A percentile compares a stretch with the other conserved stretches of the same genome.
phyloP scores from a whole-genome alignment of 2,888 invertebrate species.

The Drosophila borealis region DNA sequence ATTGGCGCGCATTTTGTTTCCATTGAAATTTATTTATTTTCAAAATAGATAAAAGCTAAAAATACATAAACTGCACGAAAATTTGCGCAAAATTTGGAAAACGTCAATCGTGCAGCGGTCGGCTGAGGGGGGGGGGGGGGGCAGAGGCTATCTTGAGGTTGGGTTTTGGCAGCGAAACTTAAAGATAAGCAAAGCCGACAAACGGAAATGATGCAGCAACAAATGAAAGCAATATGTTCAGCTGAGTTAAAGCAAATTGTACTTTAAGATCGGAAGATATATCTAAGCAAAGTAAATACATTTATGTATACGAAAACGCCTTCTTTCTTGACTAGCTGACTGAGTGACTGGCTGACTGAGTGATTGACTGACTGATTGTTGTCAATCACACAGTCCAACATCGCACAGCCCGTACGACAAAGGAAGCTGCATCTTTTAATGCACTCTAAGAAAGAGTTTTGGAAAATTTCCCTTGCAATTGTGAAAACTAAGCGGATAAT shows the following conservation, averaged over 20 bases:
- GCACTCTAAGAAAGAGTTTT: no score
- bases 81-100: constrained; percentile 44
- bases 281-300: constrained; percentile 26
- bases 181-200: constrained; percentile 32
- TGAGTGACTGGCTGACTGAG: no score
- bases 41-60: constrained; percentile 60
- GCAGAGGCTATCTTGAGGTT: constrained; percentile 6
- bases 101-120: constrained; percentile 43
- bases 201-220: constrained; percentile 65
- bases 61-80: constrained; percentile 41
- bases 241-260: constrained; percentile 2
- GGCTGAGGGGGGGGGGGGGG: neutral
- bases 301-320: constrained; percentile 1
- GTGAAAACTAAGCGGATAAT: no score
- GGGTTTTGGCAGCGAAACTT: constrained; percentile 52
- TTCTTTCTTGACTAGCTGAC: no score
- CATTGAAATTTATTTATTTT: constrained; percentile 61
- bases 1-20: constrained; percentile 47
- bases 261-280: neutral
- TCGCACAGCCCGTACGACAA: no score
- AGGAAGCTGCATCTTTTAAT: no score
- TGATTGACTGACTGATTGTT: no score
- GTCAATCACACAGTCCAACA: no score
- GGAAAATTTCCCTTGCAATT: no score
- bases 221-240: constrained; percentile 7